These are phyloP conservation scores for Saturnia japonica DNA, from an alignment of 2,888 invertebrate species.

Conservation along the genomic window DNA sequence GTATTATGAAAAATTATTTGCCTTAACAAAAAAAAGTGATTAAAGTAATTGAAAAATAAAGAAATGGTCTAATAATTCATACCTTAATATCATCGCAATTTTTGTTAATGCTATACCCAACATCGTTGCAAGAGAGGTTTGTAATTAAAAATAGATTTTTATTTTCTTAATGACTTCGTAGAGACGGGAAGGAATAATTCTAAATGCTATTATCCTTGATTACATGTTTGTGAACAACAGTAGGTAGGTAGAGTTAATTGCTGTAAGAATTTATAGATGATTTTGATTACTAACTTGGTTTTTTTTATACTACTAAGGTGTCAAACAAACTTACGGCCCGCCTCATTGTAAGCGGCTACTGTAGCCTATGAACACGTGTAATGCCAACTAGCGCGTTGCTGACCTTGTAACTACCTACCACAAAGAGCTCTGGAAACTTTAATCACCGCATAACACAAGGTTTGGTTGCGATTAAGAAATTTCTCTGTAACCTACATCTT, in stretches of 20 bases:
- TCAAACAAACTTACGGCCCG: too few relatives aligned
- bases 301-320: too few relatives aligned
- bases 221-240: slow-evolving; percentile 14
- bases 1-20: slow-evolving; percentile 33
- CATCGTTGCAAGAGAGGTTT: slow-evolving; percentile 38
- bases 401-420: too few relatives aligned
- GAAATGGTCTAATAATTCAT: slow-evolving; percentile 60
- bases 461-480: too few relatives aligned
- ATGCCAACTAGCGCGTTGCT: too few relatives aligned
- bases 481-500: too few relatives aligned
- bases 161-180: slow-evolving; percentile 28
- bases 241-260: not conserved
- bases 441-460: too few relatives aligned
- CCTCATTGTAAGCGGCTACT: too few relatives aligned
- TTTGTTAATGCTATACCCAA: slow-evolving; percentile 57
- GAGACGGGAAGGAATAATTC: slow-evolving; percentile 16
- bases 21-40: slow-evolving; percentile 58
- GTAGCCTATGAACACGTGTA: too few relatives aligned
- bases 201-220: slow-evolving; percentile 15
- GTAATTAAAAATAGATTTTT: slow-evolving; percentile 65
- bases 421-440: too few relatives aligned
- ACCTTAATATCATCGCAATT: slow-evolving; percentile 58
- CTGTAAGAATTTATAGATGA: slow-evolving; percentile 6
- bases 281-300: not conserved
- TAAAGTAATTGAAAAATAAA: slow-evolving; percentile 70